A percentile compares a stretch with the other conserved stretches of the same genome.
These are phyloP conservation scores for Tympanoctomys barrerae DNA, from an alignment of 2,797 vertebrate species.

Conservation along the genomic window DNA sequence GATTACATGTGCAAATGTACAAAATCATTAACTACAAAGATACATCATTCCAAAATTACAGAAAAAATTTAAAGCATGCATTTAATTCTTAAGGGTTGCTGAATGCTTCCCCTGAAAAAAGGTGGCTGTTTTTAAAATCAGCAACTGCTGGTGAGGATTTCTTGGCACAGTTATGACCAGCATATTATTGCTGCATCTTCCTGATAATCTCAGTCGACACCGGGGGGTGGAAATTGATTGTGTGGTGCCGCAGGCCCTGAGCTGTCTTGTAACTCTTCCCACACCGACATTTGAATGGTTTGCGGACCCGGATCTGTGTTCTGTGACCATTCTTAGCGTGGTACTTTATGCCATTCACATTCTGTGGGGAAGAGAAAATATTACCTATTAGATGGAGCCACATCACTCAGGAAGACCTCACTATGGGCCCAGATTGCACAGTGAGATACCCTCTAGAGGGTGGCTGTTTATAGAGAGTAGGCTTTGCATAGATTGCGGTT, in stretches of 20 bases:
- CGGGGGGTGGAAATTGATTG: constrained; percentile 98
- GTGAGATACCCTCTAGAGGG: neutral
- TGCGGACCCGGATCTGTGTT: constrained; percentile 98
- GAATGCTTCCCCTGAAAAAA: constrained; percentile 90
- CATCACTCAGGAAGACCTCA: neutral
- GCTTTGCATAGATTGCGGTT: neutral
- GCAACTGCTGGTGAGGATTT: constrained; percentile 94
- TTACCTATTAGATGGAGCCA: constrained; percentile 54
- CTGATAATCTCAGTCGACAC: constrained; percentile 96
- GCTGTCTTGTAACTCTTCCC: constrained; percentile 99
- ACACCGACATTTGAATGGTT: constrained; percentile 99
- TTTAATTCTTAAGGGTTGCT: constrained; percentile 91
- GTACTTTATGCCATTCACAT: constrained; percentile 99
- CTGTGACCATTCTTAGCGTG: constrained; percentile 99
- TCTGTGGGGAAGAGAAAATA: constrained; percentile 89
- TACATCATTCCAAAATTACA: constrained; percentile 94
- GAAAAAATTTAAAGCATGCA: constrained; percentile 94
- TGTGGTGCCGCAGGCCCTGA: constrained; percentile 99
- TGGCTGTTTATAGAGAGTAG: neutral
- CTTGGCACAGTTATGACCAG: constrained; percentile 91
- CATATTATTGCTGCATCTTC: constrained; percentile 97
- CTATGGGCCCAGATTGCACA: neutral
- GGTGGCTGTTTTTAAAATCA: constrained; percentile 92
- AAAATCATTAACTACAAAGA: constrained; percentile 95
- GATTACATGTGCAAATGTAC: constrained; percentile 98